These are phyloP conservation scores for Mantis religiosa DNA, from an alignment of 2,888 invertebrate genomes.

Conservation along the genomic window DNA sequence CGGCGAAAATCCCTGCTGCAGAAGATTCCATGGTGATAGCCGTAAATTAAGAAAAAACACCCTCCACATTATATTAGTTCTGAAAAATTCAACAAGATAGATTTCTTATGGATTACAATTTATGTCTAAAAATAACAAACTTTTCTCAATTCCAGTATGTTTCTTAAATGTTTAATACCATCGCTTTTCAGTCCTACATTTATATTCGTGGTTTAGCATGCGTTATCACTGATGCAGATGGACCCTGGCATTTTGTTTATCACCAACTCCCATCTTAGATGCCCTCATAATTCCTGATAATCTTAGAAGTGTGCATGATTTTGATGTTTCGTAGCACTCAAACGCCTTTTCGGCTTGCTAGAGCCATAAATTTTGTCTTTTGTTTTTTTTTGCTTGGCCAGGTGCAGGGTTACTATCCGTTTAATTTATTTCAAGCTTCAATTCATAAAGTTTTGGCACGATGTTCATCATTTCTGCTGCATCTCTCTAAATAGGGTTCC, in stretches of 20 bases:
- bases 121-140: too few species aligned
- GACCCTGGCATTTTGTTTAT: not conserved
- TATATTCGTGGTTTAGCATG: not conserved
- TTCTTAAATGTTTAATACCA: too few species aligned
- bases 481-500: not conserved
- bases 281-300: not conserved
- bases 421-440: not conserved
- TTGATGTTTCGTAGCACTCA: not conserved
- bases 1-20: too few species aligned
- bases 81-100: too few species aligned
- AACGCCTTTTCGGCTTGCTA: not conserved
- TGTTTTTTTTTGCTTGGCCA: not conserved
- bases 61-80: too few species aligned
- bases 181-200: too few species aligned
- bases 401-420: not conserved
- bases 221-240: not conserved
- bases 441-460: not conserved
- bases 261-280: not conserved
- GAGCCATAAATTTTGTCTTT: not conserved
- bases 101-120: too few species aligned
- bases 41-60: too few species aligned
- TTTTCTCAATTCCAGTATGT: too few species aligned
- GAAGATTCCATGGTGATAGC: too few species aligned
- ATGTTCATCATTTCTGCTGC: not conserved
- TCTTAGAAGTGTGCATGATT: not conserved